Evolutionary conservation across 1,140 invertebrate genomes (phyloP).

Genomic region (Drosophila watanabei): DNA sequence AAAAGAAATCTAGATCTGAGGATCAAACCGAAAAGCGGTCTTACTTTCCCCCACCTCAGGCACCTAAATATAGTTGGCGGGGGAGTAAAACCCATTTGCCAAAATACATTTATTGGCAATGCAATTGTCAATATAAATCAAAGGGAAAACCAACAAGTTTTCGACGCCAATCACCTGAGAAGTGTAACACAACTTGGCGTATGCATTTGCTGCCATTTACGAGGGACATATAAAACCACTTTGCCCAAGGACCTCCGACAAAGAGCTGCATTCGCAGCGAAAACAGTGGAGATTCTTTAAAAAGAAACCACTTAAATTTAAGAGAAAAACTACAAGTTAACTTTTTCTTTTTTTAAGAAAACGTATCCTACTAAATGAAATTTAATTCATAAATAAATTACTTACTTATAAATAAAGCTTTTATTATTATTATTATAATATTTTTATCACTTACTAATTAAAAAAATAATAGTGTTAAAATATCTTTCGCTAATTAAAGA

Average conservation of each 20-base stretch:
- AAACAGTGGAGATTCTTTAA: background rate
- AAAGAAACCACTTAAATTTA: background rate
- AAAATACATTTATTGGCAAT: constrained; percentile 28
- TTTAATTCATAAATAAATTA: too few relatives aligned
- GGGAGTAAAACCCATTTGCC: background rate
- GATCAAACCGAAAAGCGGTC: constrained; percentile 6
- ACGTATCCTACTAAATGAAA: too few relatives aligned
- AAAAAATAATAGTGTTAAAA: too few relatives aligned
- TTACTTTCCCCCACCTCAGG: background rate
- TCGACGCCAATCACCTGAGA: constrained; percentile 27
- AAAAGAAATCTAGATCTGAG: background rate
- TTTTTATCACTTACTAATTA: too few relatives aligned
- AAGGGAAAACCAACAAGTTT: constrained; percentile 23
- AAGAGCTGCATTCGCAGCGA: background rate
- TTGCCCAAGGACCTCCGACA: constrained; percentile 2
- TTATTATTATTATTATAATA: too few relatives aligned
- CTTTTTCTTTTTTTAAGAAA: background rate
- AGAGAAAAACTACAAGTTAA: background rate
- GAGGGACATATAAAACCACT: constrained; percentile 48
- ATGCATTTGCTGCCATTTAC: constrained; percentile 37
- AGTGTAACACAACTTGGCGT: constrained; percentile 21
- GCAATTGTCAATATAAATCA: constrained; percentile 61
- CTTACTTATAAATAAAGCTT: too few relatives aligned
- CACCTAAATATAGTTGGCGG: background rate
- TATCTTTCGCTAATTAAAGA: too few relatives aligned